A percentile compares a stretch with the other conserved stretches of the same genome.
These are phyloP conservation scores for Strigops habroptila DNA, from an alignment of 2,113 vertebrate species.

Conservation along the genomic window DNA sequence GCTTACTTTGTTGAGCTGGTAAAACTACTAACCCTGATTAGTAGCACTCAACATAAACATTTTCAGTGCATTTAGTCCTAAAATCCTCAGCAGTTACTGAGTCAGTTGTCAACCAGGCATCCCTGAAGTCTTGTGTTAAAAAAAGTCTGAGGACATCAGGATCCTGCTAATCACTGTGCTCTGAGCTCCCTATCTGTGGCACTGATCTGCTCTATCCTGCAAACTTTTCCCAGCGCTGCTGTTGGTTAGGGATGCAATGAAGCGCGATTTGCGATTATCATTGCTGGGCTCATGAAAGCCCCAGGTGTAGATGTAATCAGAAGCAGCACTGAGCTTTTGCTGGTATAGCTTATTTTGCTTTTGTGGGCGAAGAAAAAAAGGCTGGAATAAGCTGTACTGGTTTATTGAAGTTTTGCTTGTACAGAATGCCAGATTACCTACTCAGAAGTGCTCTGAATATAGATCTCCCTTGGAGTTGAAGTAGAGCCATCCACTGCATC, in stretches of 20 bases:
- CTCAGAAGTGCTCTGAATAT: slow-evolving; percentile 34
- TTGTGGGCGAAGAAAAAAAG: slow-evolving; percentile 42
- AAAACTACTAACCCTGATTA: background rate
- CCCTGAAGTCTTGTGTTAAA: background rate
- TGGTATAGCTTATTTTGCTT: slow-evolving; percentile 43
- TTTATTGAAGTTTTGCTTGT: slow-evolving; percentile 46
- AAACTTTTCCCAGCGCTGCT: background rate
- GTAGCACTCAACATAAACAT: background rate
- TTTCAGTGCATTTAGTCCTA: background rate
- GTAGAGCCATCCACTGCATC: background rate
- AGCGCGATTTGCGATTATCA: background rate
- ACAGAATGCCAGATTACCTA: slow-evolving; percentile 44
- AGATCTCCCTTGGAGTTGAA: background rate
- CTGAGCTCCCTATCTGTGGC: background rate
- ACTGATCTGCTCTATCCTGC: background rate
- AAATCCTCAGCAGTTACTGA: background rate
- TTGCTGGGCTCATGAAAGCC: slow-evolving; percentile 43
- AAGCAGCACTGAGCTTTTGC: slow-evolving; percentile 32
- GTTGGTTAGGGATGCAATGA: background rate
- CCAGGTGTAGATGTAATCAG: slow-evolving; percentile 55
- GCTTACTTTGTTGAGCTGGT: background rate
- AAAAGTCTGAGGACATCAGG: background rate
- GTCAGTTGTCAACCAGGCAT: background rate
- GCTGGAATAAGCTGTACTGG: slow-evolving; percentile 36
- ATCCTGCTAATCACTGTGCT: background rate